These are phyloP conservation scores for Mallateleia sp. DNA, from an alignment of 2,888 invertebrate genomes.

Conservation along the genomic window DNA sequence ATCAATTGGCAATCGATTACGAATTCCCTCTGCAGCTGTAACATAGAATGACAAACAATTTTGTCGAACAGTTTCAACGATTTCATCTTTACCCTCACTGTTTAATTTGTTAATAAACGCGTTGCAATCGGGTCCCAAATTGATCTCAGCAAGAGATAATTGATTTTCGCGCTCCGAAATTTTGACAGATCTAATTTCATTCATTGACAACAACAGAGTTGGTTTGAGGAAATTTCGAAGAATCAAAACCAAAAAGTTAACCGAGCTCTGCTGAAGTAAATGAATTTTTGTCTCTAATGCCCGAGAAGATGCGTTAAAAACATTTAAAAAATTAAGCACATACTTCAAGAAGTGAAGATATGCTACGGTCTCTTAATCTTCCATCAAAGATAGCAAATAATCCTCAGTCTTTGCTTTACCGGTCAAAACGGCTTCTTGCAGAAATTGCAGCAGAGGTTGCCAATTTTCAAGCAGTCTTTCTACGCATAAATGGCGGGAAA, in stretches of 20 bases:
- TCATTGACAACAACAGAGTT: neutral
- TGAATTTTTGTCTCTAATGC: neutral
- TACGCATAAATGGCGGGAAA: too few species aligned
- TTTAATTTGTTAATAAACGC: neutral
- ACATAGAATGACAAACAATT: slow-evolving; percentile 26
- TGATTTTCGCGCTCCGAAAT: neutral
- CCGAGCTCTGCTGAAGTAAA: neutral
- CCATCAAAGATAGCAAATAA: neutral
- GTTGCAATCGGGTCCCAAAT: slow-evolving; percentile 18
- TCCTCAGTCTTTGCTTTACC: slow-evolving; percentile 25
- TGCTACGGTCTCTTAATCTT: neutral
- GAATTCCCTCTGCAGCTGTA: slow-evolving; percentile 38
- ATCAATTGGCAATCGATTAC: slow-evolving; percentile 27
- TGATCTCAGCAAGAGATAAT: slow-evolving; percentile 10
- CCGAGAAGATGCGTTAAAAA: slow-evolving; percentile 8
- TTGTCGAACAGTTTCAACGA: neutral
- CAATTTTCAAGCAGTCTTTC: slow-evolving; percentile 31
- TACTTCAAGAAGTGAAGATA: slow-evolving; percentile 19
- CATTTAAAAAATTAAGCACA: neutral
- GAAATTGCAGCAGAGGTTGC: slow-evolving; percentile 26
- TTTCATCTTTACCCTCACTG: slow-evolving; percentile 2
- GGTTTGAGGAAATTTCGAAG: slow-evolving; percentile 8
- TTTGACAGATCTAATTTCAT: neutral
- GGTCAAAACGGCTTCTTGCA: neutral
- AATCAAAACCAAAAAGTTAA: neutral